Percentiles rank a stretch among this genome's conserved stretches.
phyloP scores from a whole-genome alignment of 2,888 invertebrate genomes.

The Mesochorus sp. region DNA sequence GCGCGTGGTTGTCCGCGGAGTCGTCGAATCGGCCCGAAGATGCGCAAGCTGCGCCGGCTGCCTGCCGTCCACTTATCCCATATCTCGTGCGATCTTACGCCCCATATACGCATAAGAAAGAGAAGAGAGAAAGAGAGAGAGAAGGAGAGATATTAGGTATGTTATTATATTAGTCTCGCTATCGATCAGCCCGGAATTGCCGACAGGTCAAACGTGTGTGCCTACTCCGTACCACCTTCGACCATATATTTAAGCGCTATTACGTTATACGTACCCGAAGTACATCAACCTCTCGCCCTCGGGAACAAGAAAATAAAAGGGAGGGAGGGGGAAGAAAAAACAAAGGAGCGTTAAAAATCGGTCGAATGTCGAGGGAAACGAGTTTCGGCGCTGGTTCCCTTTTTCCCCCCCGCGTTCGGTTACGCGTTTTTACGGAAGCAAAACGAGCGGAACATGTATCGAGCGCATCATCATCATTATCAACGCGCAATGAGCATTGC shows the following conservation, averaged over 20 bases:
- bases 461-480: not conserved
- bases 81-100: conserved; percentile 76
- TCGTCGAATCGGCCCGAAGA: conserved; percentile 32
- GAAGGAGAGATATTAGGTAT: conserved; percentile 61
- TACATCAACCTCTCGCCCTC: conserved; percentile 34
- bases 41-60: conserved; percentile 73
- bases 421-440: conserved; percentile 41
- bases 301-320: not conserved
- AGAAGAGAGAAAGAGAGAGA: conserved; percentile 50
- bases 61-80: conserved; percentile 70
- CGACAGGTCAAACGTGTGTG: conserved; percentile 70
- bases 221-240: conserved; percentile 53
- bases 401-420: not conserved
- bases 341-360: not conserved
- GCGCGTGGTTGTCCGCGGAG: conserved; percentile 5
- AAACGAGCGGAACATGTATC: not conserved
- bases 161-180: conserved; percentile 69
- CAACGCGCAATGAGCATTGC: conserved; percentile 31
- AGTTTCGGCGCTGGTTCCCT: not conserved
- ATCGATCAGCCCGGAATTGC: conserved; percentile 71
- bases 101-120: conserved; percentile 33
- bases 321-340: not conserved
- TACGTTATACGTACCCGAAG: conserved; percentile 49
- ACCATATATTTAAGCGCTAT: conserved; percentile 60
- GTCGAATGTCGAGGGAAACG: not conserved